Evolutionary conservation across 1,140 invertebrate genomes (phyloP).

Genomic region (Pseudomyrmex concolor): DNA sequence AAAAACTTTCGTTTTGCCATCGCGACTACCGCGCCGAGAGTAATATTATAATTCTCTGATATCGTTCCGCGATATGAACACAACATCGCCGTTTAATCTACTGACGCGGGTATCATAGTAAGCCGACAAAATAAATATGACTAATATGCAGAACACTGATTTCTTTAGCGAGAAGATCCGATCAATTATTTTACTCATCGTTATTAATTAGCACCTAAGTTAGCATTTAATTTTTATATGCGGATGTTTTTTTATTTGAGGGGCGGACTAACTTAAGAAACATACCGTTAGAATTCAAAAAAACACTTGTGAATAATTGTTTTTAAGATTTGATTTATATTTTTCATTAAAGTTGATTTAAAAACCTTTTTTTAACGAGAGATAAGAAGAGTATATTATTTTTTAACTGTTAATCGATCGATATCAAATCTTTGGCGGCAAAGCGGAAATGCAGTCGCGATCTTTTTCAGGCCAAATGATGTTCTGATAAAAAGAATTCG

Average conservation of each 20-base stretch:
- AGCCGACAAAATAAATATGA: conserved; percentile 18
- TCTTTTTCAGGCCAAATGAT: conserved; percentile 46
- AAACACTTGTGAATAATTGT: background rate
- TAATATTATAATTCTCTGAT: conserved; percentile 34
- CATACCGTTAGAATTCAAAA: background rate
- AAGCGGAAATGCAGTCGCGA: conserved; percentile 43
- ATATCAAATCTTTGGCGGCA: conserved; percentile 8
- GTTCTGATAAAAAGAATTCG: conserved; percentile 62
- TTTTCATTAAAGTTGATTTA: background rate
- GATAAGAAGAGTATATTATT: too few species aligned
- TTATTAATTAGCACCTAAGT: too few species aligned
- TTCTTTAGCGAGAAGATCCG: background rate
- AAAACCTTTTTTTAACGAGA: too few species aligned
- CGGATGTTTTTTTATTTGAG: too few species aligned
- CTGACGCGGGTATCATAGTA: background rate
- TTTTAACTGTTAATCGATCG: background rate
- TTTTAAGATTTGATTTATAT: background rate
- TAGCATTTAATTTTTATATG: too few species aligned
- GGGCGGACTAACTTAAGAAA: too few species aligned
- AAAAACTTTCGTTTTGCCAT: conserved; percentile 45
- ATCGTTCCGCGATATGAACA: conserved; percentile 43
- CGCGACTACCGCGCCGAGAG: conserved; percentile 1
- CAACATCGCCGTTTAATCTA: conserved; percentile 26
- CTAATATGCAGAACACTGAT: background rate
- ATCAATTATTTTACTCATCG: background rate